Percentiles rank a stretch among this genome's conserved stretches.
Evolutionary conservation across 2,797 vertebrate genomes (phyloP).

Genomic region (Pangasius macronema): DNA sequence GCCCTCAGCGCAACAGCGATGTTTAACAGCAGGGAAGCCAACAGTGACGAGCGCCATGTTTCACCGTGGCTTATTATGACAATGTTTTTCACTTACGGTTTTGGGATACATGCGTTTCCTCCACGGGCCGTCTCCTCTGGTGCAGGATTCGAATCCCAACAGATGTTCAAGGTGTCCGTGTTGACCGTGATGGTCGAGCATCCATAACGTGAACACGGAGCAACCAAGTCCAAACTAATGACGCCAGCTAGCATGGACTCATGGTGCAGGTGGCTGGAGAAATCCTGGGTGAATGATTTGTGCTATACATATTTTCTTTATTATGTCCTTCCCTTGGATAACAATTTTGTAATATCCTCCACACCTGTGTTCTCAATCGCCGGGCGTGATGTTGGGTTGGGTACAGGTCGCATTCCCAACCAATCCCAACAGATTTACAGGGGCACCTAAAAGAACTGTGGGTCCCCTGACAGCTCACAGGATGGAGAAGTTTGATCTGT

Average conservation of each 20-base stretch:
- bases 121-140: constrained; percentile 50
- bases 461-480: background rate
- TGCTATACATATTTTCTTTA: constrained; percentile 9
- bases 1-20: constrained; percentile 19
- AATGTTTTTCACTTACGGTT: constrained; percentile 55
- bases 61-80: constrained; percentile 57
- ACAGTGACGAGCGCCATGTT: constrained; percentile 54
- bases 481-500: background rate
- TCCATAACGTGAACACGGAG: constrained; percentile 32
- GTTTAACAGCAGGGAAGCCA: constrained; percentile 52
- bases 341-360: constrained; percentile 32
- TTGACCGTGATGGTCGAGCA: constrained; percentile 20
- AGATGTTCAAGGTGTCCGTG: constrained; percentile 44
- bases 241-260: constrained; percentile 42
- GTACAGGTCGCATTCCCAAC: background rate
- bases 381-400: background rate
- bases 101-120: constrained; percentile 67
- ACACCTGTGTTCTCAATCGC: constrained; percentile 42
- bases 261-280: constrained; percentile 43
- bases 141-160: constrained; percentile 16
- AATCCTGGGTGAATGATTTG: constrained; percentile 23
- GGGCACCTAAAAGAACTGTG: background rate
- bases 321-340: constrained; percentile 1
- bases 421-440: background rate
- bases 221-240: constrained; percentile 51